Evolutionary conservation across 2,797 vertebrate genomes (phyloP), one percentile per base, ranked within the genome.

Genomic region (Clarias pachynema): DNA sequence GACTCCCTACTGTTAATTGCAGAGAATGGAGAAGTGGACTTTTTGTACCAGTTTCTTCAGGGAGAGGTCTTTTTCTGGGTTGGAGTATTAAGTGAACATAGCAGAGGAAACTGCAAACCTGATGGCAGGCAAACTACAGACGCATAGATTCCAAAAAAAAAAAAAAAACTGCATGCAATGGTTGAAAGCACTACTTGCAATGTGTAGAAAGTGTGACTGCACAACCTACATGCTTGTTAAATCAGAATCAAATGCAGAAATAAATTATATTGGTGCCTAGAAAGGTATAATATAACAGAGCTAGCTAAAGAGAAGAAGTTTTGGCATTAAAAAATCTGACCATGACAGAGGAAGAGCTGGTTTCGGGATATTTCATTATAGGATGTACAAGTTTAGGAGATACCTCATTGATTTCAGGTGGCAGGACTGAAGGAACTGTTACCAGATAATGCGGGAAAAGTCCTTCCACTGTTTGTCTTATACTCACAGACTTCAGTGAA

Each of bases 31-130:
- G 70, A 73, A 29, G 49, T 74, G 49, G 53, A 34, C 6, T 37
- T 57, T 59, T 59, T 34, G 53, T 77, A 18, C 18, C 53, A 77
- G 18, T 57, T 78, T 60, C 74, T 78, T 57, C 5, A 34, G 56
- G 74, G 56, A 37, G 31, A 60, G 53, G 73, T 75, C 49, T 14
- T 75, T 75, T 57, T 49, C 53, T 74, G 44, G 72, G 74, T 59
- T 77, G 75, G 37, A 78, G 31, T 22, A n/a, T 29, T 20, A 78
- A 37, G 2, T 24, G 20, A 78, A 37, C 3, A 4, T 60, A 20
- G 34, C 20, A 22, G 31, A 78, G 29, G 37, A 78, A 60, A 20
- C 56, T 78, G 56, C 29, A 60, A 60, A 37, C 22, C 60, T 0
- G 12, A 60, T n/a, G 31, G 22, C 57, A 62, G 20, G 34, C 29